Evolutionary conservation across 1,140 invertebrate genomes (phyloP), one percentile per base, ranked within the genome.

Genomic region (Drosophila pseudoananassae): DNA sequence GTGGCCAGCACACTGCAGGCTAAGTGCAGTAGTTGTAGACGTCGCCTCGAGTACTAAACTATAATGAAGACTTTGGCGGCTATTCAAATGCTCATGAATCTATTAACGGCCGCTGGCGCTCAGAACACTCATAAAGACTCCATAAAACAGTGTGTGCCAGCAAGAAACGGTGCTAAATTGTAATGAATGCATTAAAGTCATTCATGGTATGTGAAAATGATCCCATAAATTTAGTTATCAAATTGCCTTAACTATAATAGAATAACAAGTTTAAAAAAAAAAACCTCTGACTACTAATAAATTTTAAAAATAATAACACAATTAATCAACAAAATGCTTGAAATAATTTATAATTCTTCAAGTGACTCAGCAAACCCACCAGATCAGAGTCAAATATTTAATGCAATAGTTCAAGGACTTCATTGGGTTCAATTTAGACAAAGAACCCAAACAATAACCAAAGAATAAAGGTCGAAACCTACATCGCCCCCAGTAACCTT

Each of bases 11-110:
- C 47, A 43, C 27, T 12, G 49, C 14, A n/a, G 47, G 61, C 31
- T 25, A 29, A 68, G 29, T 69, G 61, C 65, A 68, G 61, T 68
- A 55, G 52, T 40, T 9, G 27, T 27, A 33, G 31, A 33, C 31
- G 43, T 68, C 61, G 43, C 65, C 61, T 29, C 23, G 12, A 70
- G 65, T 71, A 65, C 45, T 70, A 58, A 70, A 45, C 23, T 58
- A 25, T 70, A 58, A 70, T 71, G 65, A 71, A 58, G 68, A 70
- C 53, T 58, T 70, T 17, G 65, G 43, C 17, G 46, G 23, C 36
- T 59, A 71, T 59, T 50, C 36, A 29, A 46, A 71, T 58, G n/a
- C 46, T 71, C 20, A 70, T 59, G 52, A 71, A 58, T 45, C 33
- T 25, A 51, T 45, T 70, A 56, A 23, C 25, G 14, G 29, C 10